Evolutionary conservation across 2,797 vertebrate species (phyloP), one percentile per base, ranked within the genome.

Genomic region (Sebastolobus alascanus): DNA sequence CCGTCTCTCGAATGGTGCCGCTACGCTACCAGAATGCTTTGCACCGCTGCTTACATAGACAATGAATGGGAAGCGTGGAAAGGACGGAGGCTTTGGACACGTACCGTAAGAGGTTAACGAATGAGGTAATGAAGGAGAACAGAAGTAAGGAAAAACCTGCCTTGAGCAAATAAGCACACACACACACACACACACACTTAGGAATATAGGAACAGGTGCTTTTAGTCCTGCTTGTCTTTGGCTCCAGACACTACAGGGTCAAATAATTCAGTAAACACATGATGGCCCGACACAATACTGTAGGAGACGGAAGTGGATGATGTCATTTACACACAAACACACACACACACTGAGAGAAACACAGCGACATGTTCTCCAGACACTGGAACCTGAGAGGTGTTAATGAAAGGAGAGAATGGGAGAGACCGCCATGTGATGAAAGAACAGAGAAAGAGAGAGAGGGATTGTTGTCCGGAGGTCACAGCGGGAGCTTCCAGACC

Each of bases 301-400:
- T 4, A 6, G 38, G 54, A 69, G 73, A 68, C 11, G 33, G 40
- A 68, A 65, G 16, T 33, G 25, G 60, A 38, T 85, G 73, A 89
- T 76, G 77, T 85, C 31, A 84, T 77, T 29, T 5, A 64, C n/a
- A 78, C 61, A 71, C 55, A 80, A 4, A 46, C 25, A 72, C 8
- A 40, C 38, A 40, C 38, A 38, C 58, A 61, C 46, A 29, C 1
- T 0, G 46, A 52, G 13, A 50, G 37, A 52, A 46, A 52, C 8
- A 22, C 52, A 54, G 50, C 20, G 6, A 52, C 20, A 8, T 11
- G 29, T 58, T 88, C 77, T 74, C 33, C 68, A 67, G 64, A 76
- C 64, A 16, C 43, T 46, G 73, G 25, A 91, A 93, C 83, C 75
- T 11, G 85, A 93, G 78, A 68, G 61, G 68, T 73, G 66, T 84